Evolutionary conservation across 1,140 invertebrate species (phyloP).

Genomic region (Caenorhabditis briggsae): DNA sequence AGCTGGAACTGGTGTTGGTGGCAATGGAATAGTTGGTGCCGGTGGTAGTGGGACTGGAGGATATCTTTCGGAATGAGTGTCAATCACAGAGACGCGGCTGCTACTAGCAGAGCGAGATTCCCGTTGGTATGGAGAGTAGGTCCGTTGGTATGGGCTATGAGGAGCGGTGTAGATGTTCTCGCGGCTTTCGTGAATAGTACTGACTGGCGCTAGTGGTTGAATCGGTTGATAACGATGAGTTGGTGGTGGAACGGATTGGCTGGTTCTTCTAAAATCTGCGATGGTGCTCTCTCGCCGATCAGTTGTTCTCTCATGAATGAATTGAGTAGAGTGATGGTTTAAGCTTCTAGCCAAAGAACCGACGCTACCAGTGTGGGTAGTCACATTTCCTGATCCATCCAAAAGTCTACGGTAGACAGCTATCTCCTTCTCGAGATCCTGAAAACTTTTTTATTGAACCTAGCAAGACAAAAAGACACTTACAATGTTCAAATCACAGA

Average conservation of each 20-base stretch:
- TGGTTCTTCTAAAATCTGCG: not conserved
- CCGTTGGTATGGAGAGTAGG: not conserved
- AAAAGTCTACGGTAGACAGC: not conserved
- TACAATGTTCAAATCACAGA: slow-evolving; percentile 31
- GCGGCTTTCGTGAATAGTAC: not conserved
- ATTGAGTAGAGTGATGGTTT: not conserved
- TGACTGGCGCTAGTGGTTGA: not conserved
- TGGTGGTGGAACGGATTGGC: not conserved
- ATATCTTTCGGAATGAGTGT: not conserved
- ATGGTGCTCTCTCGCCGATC: not conserved
- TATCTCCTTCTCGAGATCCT: slow-evolving; percentile 15
- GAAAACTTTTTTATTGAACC: not conserved
- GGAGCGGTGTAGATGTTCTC: not conserved
- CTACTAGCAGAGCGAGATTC: not conserved
- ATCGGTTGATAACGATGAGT: not conserved
- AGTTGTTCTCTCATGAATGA: not conserved
- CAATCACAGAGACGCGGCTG: not conserved
- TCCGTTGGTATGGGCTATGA: not conserved
- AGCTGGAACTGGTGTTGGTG: not conserved
- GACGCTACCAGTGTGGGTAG: not conserved
- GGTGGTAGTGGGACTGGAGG: not conserved
- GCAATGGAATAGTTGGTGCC: not conserved
- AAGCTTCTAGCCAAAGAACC: not conserved
- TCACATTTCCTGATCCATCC: not conserved
- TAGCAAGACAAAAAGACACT: not conserved